Base-by-base conservation (phyloP, 1,140 invertebrate genomes). In the Drosophila watanabei region DNA sequence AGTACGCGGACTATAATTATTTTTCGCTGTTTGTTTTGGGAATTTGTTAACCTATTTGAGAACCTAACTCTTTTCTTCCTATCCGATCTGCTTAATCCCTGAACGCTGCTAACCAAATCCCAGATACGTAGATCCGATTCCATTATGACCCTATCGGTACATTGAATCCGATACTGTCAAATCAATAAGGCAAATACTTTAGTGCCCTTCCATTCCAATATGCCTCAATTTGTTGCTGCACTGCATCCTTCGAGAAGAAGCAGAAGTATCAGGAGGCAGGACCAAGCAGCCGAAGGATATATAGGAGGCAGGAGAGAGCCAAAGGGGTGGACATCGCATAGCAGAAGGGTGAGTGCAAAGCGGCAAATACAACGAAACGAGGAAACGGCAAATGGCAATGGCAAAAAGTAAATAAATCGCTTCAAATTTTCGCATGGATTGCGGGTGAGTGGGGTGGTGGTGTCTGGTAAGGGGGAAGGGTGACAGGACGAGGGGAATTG, bases 391-490 rank as follows among this genome's bases (percentile, higher is more conserved):
- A 80, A 80, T 80, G 77, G 83, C 79, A 86, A 88, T 87, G 83
- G 83, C 85, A 88, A 88, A 88, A 88, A 88, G 85, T 88, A 88
- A 88, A 88, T 88, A 88, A 88, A 88, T 88, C 85, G 85, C 81
- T 89, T 88, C 85, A 88, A 88, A 88, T 88, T 88, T 88, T 88
- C 85, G 85, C 86, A 85, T 85, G 86, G 85, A 80, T 90, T 88
- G 81, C 73, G 77, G 77, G 68, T 65, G 35, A 49, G 35, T 20
- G 46, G 18, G 61, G 58, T 32, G 62, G 63, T 20, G 16, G 28
- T 32, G 41, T 45, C 43, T 33, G 16, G 14, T 30, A 10, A 30
- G 37, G 41, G 64, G 49, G 2, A 10, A 32, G 66, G 30, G 64
- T 24, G 30, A 39, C 46, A 45, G 33, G n/a, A 52, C 9, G 9